These are phyloP conservation scores for Hybognathus amarus DNA, from an alignment of 2,797 vertebrate species.

Conservation along the genomic window DNA sequence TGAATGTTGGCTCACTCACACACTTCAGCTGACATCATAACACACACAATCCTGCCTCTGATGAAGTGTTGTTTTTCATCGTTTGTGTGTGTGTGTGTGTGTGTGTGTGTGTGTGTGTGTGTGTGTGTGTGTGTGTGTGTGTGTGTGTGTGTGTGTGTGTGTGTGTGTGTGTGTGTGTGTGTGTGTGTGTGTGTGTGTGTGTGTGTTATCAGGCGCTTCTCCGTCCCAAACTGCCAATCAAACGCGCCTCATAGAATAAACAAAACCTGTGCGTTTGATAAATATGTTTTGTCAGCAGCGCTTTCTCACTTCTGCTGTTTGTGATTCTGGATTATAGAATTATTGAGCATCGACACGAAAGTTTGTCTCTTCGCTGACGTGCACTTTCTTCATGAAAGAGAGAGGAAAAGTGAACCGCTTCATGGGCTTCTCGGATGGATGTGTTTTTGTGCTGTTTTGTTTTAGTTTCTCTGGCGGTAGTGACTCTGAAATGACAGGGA, in stretches of 20 bases:
- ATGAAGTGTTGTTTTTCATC: neutral
- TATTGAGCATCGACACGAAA: neutral
- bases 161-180: too few species aligned
- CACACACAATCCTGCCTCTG: too few species aligned
- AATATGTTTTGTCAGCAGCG: constrained; percentile 33
- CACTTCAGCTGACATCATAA: neutral
- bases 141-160: too few species aligned
- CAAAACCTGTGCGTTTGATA: constrained; percentile 17
- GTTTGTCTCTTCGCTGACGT: neutral
- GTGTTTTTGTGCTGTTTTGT: neutral
- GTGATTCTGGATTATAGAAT: constrained; percentile 26
- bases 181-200: constrained; percentile 34
- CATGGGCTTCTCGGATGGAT: neutral
- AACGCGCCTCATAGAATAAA: constrained; percentile 32
- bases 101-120: too few species aligned
- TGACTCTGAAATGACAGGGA: neutral
- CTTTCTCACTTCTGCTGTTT: constrained; percentile 6
- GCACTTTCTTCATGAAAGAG: neutral
- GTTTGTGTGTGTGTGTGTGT: constrained; percentile 3
- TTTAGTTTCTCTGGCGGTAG: neutral
- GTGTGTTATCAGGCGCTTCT: constrained; percentile 25
- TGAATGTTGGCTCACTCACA: neutral
- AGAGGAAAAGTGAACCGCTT: neutral
- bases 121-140: too few species aligned
- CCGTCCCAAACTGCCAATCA: constrained; percentile 42